Evolutionary conservation across 2,888 invertebrate genomes (phyloP).

Genomic region (Suillia variegata): DNA sequence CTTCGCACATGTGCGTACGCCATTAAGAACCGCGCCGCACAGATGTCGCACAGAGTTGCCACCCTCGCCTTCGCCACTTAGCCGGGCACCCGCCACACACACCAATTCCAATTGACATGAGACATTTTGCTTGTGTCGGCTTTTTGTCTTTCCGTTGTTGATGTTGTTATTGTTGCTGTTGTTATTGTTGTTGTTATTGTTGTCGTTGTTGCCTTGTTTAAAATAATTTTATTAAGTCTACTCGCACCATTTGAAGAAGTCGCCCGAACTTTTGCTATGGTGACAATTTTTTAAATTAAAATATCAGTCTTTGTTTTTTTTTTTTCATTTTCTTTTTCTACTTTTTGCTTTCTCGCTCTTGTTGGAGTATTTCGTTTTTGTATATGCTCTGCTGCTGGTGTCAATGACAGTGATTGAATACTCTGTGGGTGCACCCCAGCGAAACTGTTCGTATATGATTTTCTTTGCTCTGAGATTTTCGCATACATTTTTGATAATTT

Average conservation of each 20-base stretch:
- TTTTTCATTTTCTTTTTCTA: background rate
- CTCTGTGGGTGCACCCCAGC: background rate
- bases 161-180: too few species aligned
- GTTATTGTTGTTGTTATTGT: too few species aligned
- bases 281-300: constrained; percentile 7
- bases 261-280: constrained; percentile 31
- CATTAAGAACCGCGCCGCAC: background rate
- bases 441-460: too few species aligned
- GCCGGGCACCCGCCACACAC: background rate
- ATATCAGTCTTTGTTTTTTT: background rate
- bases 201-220: too few species aligned
- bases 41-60: background rate
- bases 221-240: constrained; percentile 40
- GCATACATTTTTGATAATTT: too few species aligned
- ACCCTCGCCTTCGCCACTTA: background rate
- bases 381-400: background rate
- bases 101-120: too few species aligned
- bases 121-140: constrained; percentile 10
- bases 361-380: background rate
- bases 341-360: too few species aligned
- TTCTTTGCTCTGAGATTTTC: too few species aligned
- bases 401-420: constrained; percentile 6
- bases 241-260: constrained; percentile 42
- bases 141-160: constrained; percentile 24
- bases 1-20: background rate